Evolutionary conservation across 2,888 invertebrate species (phyloP), one percentile per base, ranked within the genome.

Genomic region (Rhimphoctona megacephalus): DNA sequence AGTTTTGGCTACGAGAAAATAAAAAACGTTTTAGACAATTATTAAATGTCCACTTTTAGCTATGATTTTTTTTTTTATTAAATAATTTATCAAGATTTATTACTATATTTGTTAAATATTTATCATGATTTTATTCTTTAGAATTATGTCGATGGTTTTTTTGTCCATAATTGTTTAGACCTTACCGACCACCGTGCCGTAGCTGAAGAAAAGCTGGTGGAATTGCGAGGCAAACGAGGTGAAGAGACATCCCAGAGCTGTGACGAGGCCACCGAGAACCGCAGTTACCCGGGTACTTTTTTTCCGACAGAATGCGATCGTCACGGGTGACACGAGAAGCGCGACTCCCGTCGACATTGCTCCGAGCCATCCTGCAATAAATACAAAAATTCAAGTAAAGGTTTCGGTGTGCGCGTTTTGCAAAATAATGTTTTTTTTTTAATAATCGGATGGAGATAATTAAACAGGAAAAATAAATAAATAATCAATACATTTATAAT

Each of bases 191-290:
- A 96, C 95, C 69, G 95, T 94, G 82, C 96, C 96, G 92, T 97
- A 98, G 95, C 98, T 98, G 96, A 98, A 97, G 95, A 97, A 98
- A 85, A 98, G 95, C 94, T 98, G 98, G 95, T 98, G 98, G 93
- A 98, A 97, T 94, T 98, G 97, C 85, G 97, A 97, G 83, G 98
- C 98, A 94, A 98, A 98, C 83, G 98, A 98, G 11, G 98, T 97
- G 95, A 98, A 98, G 88, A 98, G 96, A 92, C 97, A 98, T 76
- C 98, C 98, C 25, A 98, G 96, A 3, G 98, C 97, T 49, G 97
- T 97, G 77, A 98, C 96, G 88, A 98, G 96, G 11, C 98, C 98
- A 74, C 98, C 98, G 92, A 98, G 96, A 74, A 98, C 98, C 4
- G 98, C 98, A 14, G 98, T 97, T 88, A 98, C 96, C 85, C 98